Evolutionary conservation across 2,888 invertebrate genomes (phyloP).

Genomic region (Asteroscopus sphinx): DNA sequence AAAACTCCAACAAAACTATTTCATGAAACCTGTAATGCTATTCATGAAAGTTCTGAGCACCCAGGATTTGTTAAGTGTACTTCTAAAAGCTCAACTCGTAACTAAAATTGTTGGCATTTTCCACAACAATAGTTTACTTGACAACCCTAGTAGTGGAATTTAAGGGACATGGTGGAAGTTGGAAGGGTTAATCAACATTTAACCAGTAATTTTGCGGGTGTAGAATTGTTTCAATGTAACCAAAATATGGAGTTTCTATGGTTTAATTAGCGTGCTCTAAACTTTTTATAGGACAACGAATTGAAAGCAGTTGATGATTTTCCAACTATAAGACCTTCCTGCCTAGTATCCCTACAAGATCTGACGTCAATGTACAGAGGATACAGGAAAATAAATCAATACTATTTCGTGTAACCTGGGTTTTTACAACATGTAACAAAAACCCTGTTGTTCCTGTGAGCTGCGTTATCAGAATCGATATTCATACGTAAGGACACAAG

Average conservation of each 20-base stretch:
- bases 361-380: too few species aligned
- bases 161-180: conserved; percentile 21
- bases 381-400: too few species aligned
- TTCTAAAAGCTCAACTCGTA: conserved; percentile 20
- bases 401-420: too few species aligned
- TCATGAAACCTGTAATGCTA: conserved; percentile 43
- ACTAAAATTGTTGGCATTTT: conserved; percentile 38
- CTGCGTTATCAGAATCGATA: too few species aligned
- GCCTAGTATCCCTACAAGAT: too few species aligned
- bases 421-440: too few species aligned
- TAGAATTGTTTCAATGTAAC: conserved; percentile 27
- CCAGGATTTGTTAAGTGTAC: conserved; percentile 37
- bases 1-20: conserved; percentile 48
- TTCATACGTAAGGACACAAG: too few species aligned
- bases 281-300: conserved; percentile 24
- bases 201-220: conserved; percentile 28
- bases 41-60: conserved; percentile 42
- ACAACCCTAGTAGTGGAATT: conserved; percentile 20
- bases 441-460: too few species aligned
- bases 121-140: conserved; percentile 12
- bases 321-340: neutral
- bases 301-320: neutral
- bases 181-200: conserved; percentile 36
- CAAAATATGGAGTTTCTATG: conserved; percentile 20
- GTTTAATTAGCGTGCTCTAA: conserved; percentile 16